These are phyloP conservation scores for Aeoliscus strigatus DNA, from an alignment of 2,797 vertebrate species.

Conservation along the genomic window DNA sequence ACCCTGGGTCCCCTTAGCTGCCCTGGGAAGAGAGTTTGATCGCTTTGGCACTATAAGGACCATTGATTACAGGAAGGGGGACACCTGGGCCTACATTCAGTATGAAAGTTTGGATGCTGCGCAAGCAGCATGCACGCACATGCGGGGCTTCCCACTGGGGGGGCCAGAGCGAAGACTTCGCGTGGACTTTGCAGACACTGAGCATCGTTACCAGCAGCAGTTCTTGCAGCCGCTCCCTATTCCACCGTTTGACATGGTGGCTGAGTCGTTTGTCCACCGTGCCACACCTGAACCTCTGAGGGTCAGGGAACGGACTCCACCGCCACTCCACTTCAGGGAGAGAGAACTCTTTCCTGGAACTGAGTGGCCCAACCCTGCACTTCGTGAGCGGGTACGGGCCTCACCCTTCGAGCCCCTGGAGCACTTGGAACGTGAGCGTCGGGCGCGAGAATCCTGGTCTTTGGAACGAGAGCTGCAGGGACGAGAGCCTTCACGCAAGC, in stretches of 20 bases:
- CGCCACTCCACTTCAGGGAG: conserved; percentile 91
- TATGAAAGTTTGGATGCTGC: conserved; percentile 97
- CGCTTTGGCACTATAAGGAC: conserved; percentile 97
- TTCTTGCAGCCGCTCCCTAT: conserved; percentile 93
- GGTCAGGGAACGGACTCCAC: conserved; percentile 91
- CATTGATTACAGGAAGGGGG: conserved; percentile 96
- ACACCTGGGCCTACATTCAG: conserved; percentile 98
- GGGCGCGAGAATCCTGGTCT: conserved; percentile 89
- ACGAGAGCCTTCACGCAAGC: conserved; percentile 86
- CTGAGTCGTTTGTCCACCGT: conserved; percentile 88
- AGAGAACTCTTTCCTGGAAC: conserved; percentile 87
- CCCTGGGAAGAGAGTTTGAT: conserved; percentile 94
- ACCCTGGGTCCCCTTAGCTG: conserved; percentile 92
- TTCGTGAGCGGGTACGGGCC: conserved; percentile 87
- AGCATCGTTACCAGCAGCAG: conserved; percentile 94
- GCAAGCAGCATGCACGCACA: conserved; percentile 94
- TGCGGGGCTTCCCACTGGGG: conserved; percentile 94
- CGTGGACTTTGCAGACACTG: conserved; percentile 96
- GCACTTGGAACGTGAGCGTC: conserved; percentile 84
- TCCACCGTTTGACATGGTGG: conserved; percentile 91
- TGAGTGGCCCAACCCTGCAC: conserved; percentile 90
- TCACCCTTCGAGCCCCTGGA: conserved; percentile 89
- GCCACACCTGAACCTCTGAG: conserved; percentile 87
- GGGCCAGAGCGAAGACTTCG: conserved; percentile 91
- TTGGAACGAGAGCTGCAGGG: conserved; percentile 87